Conservation (phyloP, 2,888 invertebrate species). For the Zonitis immaculata region DNA sequence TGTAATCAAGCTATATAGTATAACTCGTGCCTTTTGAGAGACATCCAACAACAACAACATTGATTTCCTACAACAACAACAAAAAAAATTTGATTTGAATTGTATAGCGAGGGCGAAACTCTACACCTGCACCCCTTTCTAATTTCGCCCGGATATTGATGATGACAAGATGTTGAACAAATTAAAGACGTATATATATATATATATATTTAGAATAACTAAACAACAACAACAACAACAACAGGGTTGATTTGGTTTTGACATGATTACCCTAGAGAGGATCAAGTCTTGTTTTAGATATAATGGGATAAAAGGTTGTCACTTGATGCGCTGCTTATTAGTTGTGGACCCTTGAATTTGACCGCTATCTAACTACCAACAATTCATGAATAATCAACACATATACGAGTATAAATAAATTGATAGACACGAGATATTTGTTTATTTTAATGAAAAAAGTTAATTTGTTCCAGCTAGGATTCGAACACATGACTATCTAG, state of each 20-base stretch:
- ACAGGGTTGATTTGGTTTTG: slow-evolving; percentile 11
- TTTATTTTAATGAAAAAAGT: too few species aligned
- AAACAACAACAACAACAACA: too few species aligned
- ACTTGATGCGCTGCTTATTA: slow-evolving; percentile 29
- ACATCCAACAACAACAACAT: slow-evolving; percentile 1
- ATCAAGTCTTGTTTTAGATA: slow-evolving; percentile 37
- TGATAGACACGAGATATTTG: too few species aligned
- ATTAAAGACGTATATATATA: slow-evolving; percentile 20
- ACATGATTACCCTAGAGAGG: slow-evolving; percentile 39
- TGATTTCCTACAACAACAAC: too few species aligned
- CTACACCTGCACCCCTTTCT: neutral
- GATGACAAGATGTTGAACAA: neutral
- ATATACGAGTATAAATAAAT: slow-evolving; percentile 22
- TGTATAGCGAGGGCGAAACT: neutral
- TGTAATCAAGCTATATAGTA: slow-evolving; percentile 36
- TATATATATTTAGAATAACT: too few species aligned
- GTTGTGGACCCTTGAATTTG: slow-evolving; percentile 24
- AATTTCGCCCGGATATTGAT: neutral
- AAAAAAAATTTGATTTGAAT: neutral
- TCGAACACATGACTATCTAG: too few species aligned
- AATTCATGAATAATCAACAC: slow-evolving; percentile 38
- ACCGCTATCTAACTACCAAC: slow-evolving; percentile 39
- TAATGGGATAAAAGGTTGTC: slow-evolving; percentile 40
- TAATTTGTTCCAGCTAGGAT: too few species aligned
- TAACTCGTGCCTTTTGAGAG: slow-evolving; percentile 28